phyloP scores from a whole-genome alignment of 2,888 invertebrate species.

The Phengaris alcon region DNA sequence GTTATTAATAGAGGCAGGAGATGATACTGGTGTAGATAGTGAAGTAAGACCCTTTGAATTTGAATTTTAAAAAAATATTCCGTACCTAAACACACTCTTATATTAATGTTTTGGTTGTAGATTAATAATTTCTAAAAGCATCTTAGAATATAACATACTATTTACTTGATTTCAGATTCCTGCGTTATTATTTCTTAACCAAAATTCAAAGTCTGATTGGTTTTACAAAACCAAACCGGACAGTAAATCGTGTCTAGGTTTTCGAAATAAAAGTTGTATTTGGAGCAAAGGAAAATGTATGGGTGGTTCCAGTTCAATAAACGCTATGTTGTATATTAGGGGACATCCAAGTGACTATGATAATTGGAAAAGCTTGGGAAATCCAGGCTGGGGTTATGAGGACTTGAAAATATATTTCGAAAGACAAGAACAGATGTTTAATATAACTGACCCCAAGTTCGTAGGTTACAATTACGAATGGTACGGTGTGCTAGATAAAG shows the following conservation, averaged over 20 bases:
- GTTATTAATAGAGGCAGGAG: slow-evolving; percentile 72
- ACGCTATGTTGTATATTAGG: slow-evolving; percentile 81
- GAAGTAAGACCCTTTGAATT: slow-evolving; percentile 51
- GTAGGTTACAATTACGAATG: slow-evolving; percentile 43
- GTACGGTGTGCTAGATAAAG: slow-evolving; percentile 48
- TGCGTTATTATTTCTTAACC: slow-evolving; percentile 52
- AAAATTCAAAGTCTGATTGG: slow-evolving; percentile 71
- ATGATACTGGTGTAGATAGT: slow-evolving; percentile 62
- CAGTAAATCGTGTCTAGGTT: slow-evolving; percentile 57
- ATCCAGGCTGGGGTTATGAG: slow-evolving; percentile 76
- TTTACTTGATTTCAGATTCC: slow-evolving; percentile 51
- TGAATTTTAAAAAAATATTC: neutral
- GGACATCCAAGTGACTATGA: slow-evolving; percentile 78
- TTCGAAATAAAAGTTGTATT: slow-evolving; percentile 55
- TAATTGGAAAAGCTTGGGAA: slow-evolving; percentile 75
- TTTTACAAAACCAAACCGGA: slow-evolving; percentile 68
- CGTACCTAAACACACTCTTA: too few relatives aligned
- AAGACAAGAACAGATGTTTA: slow-evolving; percentile 58
- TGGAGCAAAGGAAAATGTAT: slow-evolving; percentile 84
- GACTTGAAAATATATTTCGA: slow-evolving; percentile 65
- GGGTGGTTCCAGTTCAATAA: slow-evolving; percentile 81
- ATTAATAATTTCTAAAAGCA: too few relatives aligned
- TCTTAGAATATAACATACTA: neutral
- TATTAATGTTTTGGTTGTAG: too few relatives aligned
- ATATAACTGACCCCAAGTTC: slow-evolving; percentile 37